These are phyloP conservation scores for Spongilla lacustris DNA, from an alignment of 37 sponge, comb jelly and placozoan genomes.

Conservation along the genomic window DNA sequence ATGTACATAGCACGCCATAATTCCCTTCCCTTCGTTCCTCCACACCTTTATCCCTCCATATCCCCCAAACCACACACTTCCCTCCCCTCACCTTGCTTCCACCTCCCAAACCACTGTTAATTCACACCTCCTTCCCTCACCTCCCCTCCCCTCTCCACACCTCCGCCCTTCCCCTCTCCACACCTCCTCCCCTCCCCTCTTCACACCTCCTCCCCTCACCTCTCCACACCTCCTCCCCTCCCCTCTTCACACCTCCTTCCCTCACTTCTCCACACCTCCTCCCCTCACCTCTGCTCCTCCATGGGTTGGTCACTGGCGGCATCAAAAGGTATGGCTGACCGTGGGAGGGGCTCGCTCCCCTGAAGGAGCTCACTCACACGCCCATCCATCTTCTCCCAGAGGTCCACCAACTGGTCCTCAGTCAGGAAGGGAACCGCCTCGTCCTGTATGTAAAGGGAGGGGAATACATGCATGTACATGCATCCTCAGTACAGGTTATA, in stretches of 20 bases:
- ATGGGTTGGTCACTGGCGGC: slow-evolving; percentile 55
- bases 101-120: too few relatives aligned
- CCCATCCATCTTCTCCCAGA: slow-evolving; percentile 67
- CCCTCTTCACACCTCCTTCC: not conserved
- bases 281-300: slow-evolving; percentile 79
- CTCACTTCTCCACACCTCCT: not conserved
- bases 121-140: too few relatives aligned
- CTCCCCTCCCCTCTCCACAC: too few relatives aligned
- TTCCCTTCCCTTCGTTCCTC: too few relatives aligned
- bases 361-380: slow-evolving; percentile 46
- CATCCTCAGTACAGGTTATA: too few relatives aligned
- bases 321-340: slow-evolving; percentile 42
- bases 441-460: not conserved
- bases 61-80: too few relatives aligned
- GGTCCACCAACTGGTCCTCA: slow-evolving; percentile 54
- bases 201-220: too few relatives aligned
- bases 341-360: slow-evolving; percentile 52
- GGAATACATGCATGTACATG: not conserved
- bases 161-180: too few relatives aligned
- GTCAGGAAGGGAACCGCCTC: slow-evolving; percentile 2
- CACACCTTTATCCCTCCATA: too few relatives aligned
- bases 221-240: not conserved
- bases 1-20: too few relatives aligned
- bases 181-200: too few relatives aligned
- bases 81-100: too few relatives aligned